phyloP scores from a whole-genome alignment of 2,888 invertebrate species.

The Zelleria hepariella region DNA sequence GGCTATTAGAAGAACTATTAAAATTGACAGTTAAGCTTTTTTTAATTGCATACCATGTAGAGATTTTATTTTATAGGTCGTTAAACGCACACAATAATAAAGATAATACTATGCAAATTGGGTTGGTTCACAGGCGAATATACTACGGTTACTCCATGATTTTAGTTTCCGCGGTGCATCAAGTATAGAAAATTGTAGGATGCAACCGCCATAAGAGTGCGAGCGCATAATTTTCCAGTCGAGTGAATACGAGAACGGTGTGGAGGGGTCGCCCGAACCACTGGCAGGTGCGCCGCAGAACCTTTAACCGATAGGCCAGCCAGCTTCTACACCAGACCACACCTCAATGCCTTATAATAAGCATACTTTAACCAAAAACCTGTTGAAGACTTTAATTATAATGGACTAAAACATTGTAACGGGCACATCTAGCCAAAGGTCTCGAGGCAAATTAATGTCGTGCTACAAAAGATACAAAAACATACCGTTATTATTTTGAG shows the following conservation, averaged over 20 bases:
- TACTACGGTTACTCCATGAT: not conserved
- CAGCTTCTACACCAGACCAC: not conserved
- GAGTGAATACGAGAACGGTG: conserved; percentile 52
- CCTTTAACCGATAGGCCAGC: not conserved
- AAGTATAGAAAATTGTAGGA: not conserved
- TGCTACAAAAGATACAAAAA: too few species aligned
- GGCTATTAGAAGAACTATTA: not conserved
- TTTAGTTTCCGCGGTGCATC: not conserved
- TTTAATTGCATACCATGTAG: not conserved
- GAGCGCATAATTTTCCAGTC: conserved; percentile 64
- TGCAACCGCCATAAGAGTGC: conserved; percentile 17
- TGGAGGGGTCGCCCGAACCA: conserved; percentile 35
- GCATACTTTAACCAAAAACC: not conserved
- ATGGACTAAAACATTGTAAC: not conserved
- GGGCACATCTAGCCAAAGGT: not conserved
- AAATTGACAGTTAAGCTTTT: too few species aligned
- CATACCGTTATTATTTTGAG: not conserved
- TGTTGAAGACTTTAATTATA: not conserved
- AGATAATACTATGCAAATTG: not conserved
- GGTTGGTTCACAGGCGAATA: not conserved
- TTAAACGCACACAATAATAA: not conserved
- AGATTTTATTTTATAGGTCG: not conserved
- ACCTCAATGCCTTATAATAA: not conserved
- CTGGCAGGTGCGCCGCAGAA: conserved; percentile 42
- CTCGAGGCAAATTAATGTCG: not conserved